These are phyloP conservation scores for Siniperca scherzeri DNA, from an alignment of 2,797 vertebrate species.

Conservation along the genomic window DNA sequence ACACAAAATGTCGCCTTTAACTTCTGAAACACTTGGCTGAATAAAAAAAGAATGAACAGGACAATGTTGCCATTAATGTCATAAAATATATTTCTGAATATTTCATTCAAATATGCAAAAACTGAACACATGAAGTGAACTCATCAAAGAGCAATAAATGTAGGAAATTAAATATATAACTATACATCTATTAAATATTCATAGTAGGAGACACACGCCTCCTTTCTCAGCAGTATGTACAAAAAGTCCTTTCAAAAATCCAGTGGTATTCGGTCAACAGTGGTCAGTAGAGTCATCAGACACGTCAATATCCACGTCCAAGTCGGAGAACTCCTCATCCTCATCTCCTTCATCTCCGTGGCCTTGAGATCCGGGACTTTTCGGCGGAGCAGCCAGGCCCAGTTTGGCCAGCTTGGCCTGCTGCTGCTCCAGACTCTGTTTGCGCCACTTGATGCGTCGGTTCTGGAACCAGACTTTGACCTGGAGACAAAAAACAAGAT, in stretches of 20 bases:
- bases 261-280: constrained; percentile 54
- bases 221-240: constrained; percentile 74
- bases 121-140: constrained; percentile 54
- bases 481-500: constrained; percentile 61
- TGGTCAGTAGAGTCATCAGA: constrained; percentile 77
- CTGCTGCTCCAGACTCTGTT: constrained; percentile 91
- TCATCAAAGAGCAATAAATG: constrained; percentile 73
- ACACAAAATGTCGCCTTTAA: not conserved
- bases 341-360: constrained; percentile 81
- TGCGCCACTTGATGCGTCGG: constrained; percentile 91
- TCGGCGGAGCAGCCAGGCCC: constrained; percentile 79
- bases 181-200: constrained; percentile 87
- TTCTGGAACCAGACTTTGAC: constrained; percentile 93
- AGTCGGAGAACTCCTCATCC: constrained; percentile 82
- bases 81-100: constrained; percentile 86
- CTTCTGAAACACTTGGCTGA: not conserved
- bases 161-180: constrained; percentile 85
- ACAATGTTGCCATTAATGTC: constrained; percentile 43
- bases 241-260: constrained; percentile 56
- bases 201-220: constrained; percentile 58
- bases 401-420: constrained; percentile 88
- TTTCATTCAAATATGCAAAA: constrained; percentile 78
- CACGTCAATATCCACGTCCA: constrained; percentile 81
- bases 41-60: constrained; percentile 27
- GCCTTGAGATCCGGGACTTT: constrained; percentile 86